Conservation (phyloP, 1,140 invertebrate species). For the Drosophila tristis region DNA sequence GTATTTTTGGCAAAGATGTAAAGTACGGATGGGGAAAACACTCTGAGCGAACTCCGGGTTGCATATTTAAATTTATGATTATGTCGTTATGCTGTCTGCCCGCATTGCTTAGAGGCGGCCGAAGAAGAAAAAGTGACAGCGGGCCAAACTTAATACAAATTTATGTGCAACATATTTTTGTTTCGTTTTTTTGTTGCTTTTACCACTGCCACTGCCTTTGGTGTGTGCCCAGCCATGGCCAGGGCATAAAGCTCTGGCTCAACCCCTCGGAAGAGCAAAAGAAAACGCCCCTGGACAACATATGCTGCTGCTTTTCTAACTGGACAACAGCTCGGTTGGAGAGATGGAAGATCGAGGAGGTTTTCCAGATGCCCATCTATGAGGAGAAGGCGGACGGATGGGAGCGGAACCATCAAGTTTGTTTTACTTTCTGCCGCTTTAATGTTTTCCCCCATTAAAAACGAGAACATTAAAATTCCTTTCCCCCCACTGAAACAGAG, state of each 20-base stretch:
- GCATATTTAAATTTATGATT: slow-evolving; percentile 83
- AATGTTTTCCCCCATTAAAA: slow-evolving; percentile 57
- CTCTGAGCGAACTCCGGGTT: slow-evolving; percentile 46
- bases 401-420: slow-evolving; percentile 26
- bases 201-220: background rate
- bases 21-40: slow-evolving; percentile 33
- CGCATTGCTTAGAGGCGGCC: slow-evolving; percentile 64
- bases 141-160: slow-evolving; percentile 80
- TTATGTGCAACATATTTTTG: slow-evolving; percentile 83
- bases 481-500: slow-evolving; percentile 18
- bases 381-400: background rate
- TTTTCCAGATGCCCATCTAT: background rate
- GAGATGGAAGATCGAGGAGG: background rate
- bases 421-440: slow-evolving; percentile 33
- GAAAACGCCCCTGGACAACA: slow-evolving; percentile 36
- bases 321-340: slow-evolving; percentile 11
- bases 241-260: slow-evolving; percentile 13
- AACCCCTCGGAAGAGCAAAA: slow-evolving; percentile 1
- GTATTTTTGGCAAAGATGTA: slow-evolving; percentile 59
- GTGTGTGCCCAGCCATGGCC: background rate
- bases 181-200: slow-evolving; percentile 45
- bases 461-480: slow-evolving; percentile 72
- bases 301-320: slow-evolving; percentile 24
- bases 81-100: slow-evolving; percentile 82
- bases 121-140: slow-evolving; percentile 78